Base-by-base conservation (phyloP, 2,797 vertebrate genomes). In the Propithecus perrieri region DNA sequence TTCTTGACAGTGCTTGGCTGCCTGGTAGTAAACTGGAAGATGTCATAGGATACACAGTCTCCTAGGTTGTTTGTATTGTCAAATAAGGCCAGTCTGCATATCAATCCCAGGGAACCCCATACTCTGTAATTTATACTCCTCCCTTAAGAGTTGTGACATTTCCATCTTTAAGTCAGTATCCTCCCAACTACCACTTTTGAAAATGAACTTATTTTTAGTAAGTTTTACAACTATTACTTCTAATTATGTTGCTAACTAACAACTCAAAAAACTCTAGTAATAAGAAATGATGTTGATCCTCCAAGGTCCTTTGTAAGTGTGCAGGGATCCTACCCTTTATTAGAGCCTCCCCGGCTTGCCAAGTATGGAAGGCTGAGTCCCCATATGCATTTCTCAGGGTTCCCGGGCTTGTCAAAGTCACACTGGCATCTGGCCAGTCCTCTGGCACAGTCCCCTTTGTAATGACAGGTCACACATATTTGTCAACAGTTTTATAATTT, bases 401-500 rank as follows among this genome's bases (percentile, higher is more conserved):
- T 46, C 11, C n/a, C 22, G 41, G 59, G 38, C 79, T 63, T 24
- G 13, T 0, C 55, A 24, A 61, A 38, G 14, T 43, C 87, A 94
- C 8, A 7, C 3, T 35, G 69, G 72, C 48, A 48, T 22, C 59
- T 57, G 87, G 65, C 75, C 72, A 76, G 72, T 76, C 33, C 84
- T 89, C 55, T 92, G 84, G 53, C 84, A 83, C 55, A 89, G 92
- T 72, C n/a, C 78, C 53, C 57, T 94, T 85, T 93, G 85, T 74
- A 67, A 90, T 50, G 59, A 78, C 48, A 89, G 48, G 12, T 69
- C n/a, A 85, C n/a, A 26, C 17, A 8, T 12, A 53, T 26, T 65
- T 50, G 55, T 41, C 33, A 90, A 57, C 1, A 18, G 92, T 91
- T 96, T 91, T 83, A 59, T 65, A 91, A 93, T 57, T 63, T 93